Evolutionary conservation across 2,888 invertebrate genomes (phyloP).

Genomic region (Hanleya hanleyi): DNA sequence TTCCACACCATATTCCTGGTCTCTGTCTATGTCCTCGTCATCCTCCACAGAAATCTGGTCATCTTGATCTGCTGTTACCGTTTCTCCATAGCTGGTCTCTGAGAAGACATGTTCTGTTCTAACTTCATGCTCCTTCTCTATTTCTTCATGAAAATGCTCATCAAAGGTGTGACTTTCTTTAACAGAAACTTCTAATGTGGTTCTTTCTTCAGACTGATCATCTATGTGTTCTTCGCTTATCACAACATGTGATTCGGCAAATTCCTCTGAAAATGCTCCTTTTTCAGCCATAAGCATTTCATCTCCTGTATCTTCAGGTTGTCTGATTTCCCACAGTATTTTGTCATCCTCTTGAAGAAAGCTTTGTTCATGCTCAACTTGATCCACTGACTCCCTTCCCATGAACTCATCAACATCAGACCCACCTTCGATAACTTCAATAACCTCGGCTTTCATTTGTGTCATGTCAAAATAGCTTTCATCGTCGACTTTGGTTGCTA

Average conservation of each 20-base stretch:
- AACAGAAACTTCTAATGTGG: no score
- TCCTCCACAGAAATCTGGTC: slow-evolving; percentile 4
- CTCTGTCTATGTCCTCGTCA: slow-evolving; percentile 9
- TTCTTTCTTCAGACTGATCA: slow-evolving; percentile 10
- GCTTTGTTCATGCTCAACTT: no score
- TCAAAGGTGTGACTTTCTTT: no score
- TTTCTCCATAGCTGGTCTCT: slow-evolving; percentile 10
- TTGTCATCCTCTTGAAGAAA: no score
- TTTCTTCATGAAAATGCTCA: slow-evolving; percentile 8
- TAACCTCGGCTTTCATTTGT: slow-evolving; percentile 2
- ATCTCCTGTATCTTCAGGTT: neutral
- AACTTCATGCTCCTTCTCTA: slow-evolving; percentile 22
- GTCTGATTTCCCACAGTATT: neutral
- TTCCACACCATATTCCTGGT: slow-evolving; percentile 26
- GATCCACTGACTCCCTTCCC: no score
- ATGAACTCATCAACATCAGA: neutral
- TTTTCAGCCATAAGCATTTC: neutral
- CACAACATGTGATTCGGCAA: neutral
- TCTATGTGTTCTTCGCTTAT: neutral
- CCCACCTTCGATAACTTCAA: neutral
- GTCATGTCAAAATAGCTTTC: slow-evolving; percentile 15
- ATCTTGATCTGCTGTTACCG: slow-evolving; percentile 11
- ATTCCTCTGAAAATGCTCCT: neutral
- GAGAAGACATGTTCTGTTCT: neutral
- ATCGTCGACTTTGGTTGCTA: slow-evolving; percentile 7